These are phyloP conservation scores for Aphelenchoides avenae DNA, from an alignment of 1,140 invertebrate genomes.

Conservation along the genomic window DNA sequence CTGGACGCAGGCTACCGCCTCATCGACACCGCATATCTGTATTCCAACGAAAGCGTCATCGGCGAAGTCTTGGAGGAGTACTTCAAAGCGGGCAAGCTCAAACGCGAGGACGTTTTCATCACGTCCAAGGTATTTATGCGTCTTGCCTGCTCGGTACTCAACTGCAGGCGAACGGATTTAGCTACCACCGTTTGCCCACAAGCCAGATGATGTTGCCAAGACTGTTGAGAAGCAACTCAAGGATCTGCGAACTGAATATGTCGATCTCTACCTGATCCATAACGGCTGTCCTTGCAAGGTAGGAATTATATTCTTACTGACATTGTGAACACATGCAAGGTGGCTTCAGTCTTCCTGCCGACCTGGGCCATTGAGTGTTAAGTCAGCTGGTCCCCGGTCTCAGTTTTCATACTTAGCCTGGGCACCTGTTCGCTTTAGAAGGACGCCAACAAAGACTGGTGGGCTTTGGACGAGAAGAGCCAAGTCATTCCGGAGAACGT, in stretches of 20 bases:
- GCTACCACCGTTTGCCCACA: constrained; percentile 63
- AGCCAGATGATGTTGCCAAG: constrained; percentile 67
- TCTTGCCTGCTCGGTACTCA: too few relatives aligned
- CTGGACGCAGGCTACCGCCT: constrained; percentile 67
- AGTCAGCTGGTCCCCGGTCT: too few relatives aligned
- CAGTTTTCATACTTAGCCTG: constrained; percentile 3
- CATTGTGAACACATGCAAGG: too few relatives aligned
- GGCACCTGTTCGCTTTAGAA: constrained; percentile 6
- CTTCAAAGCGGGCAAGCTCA: constrained; percentile 36
- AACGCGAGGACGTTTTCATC: constrained; percentile 28
- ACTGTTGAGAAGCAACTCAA: constrained; percentile 67
- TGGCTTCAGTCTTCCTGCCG: too few relatives aligned
- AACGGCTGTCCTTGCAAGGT: constrained; percentile 53
- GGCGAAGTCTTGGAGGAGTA: constrained; percentile 37
- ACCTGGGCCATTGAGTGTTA: not conserved
- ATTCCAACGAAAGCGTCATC: constrained; percentile 31
- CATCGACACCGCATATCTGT: constrained; percentile 65
- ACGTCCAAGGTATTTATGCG: constrained; percentile 38
- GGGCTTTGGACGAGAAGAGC: constrained; percentile 10
- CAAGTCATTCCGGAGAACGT: constrained; percentile 29
- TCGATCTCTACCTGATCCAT: constrained; percentile 80
- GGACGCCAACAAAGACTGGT: constrained; percentile 7
- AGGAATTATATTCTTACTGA: too few relatives aligned
- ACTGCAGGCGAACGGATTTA: not conserved
- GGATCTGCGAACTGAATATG: constrained; percentile 72